Evolutionary conservation across 2,113 vertebrate genomes (phyloP), one percentile per base, ranked within the genome.

Genomic region (Anser brachyrhynchus): DNA sequence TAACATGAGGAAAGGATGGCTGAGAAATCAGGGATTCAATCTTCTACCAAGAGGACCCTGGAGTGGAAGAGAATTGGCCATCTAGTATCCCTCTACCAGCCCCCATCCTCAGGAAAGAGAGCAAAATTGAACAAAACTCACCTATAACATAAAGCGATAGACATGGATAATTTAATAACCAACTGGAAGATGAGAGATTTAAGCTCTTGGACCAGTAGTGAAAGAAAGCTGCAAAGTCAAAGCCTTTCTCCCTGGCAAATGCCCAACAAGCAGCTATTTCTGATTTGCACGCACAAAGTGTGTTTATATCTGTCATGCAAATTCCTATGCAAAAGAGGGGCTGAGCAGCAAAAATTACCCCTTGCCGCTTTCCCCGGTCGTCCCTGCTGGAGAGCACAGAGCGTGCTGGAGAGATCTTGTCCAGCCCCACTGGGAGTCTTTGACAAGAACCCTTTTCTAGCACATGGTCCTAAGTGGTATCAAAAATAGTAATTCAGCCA

Each of bases 401-500:
- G 59, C 3, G 3, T 58, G 61, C 64, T 92, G 72, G 77, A 94
- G 89, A 92, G 87, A 82, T 84, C 93, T 94, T 65, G 81, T 89
- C 91, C 91, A 87, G 93, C 84, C 76, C 66, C 64, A 76, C 37
- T 25, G 78, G 78, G 81, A 94, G 43, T 41, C 41, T 96, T 94
- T 95, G 80, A 92, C 1, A 8, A 83, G 82, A 92, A 82, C 77
- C 37, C 64, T 93, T 92, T 91, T 44, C 91, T 92, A 92, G 59
- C 77, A 91, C 92, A 93, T 70, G 46, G 64, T 89, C 84, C 81
- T 95, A 93, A 96, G 91, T 91, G 93, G 86, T 91, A 96, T 89
- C 87, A 96, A 85, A 96, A 96, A 93, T 93, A 97, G 94, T 92
- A 95, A 96, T 94, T 96, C 92, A 95, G 86, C 84, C 95, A 97